Evolutionary conservation across 2,797 vertebrate genomes (phyloP), one percentile per base, ranked within the genome.

Genomic region (Pachyuromys duprasi): DNA sequence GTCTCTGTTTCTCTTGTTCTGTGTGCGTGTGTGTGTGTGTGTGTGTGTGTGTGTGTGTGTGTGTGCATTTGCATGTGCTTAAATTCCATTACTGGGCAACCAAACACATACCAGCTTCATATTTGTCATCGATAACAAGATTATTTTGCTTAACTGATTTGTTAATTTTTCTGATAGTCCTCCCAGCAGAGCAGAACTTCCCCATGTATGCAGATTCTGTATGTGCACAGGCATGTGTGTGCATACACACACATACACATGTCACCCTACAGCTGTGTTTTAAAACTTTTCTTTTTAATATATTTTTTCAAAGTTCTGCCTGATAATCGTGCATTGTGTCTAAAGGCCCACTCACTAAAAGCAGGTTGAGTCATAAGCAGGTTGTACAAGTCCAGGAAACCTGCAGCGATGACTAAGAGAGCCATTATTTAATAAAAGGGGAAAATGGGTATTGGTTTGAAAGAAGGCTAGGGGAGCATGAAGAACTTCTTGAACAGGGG

Each of bases 391-490:
- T 95, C 94, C 94, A 90, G 83, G 91, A 96, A 93, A 95, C 70
- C 86, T 84, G 86, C 93, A 87, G 94, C 0, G 89, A 95, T 97
- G 97, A 97, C 94, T 97, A 97, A 97, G 93, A 91, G 91, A 96
- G 95, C 95, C 96, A 96, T 97, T 96, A 97, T 97, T 97, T 96
- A 95, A 97, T 84, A 95, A 96, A 97, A 97, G 86, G 36, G 80
- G 79, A 36, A 93, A 97, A 96, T 96, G 95, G 94, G 80, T 96
- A 90, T 95, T 96, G 45, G 91, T 92, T 97, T 97, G 94, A 97
- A 97, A 97, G 80, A 86, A 96, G 95, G 62, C 93, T 96, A 87
- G 67, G 67, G 45, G 94, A 97, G 94, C 89, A 93, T 93, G 93
- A 95, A 97, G 86, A 96, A 96, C 94, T 97, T 93, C 93, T 97